phyloP scores from a whole-genome alignment of 2,888 invertebrate genomes.

The Eurytoma adleriae region DNA sequence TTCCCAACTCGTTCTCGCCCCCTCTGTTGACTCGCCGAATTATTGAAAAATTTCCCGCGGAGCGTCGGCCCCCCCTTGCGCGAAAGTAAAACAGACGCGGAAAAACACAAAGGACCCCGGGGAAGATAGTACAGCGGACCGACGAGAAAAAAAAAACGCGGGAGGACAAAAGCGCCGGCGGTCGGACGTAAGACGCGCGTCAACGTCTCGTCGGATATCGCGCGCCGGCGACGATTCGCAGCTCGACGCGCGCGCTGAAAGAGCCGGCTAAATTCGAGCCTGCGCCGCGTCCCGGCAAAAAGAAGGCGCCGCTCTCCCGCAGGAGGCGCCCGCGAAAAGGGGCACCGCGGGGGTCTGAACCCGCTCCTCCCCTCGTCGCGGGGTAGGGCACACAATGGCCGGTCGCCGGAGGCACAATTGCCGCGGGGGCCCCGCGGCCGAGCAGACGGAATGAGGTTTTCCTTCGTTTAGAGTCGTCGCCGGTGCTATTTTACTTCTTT shows the following conservation, averaged over 20 bases:
- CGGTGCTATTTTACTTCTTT: constrained; percentile 66
- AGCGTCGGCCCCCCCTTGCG: no score
- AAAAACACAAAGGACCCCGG: no score
- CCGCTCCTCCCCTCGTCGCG: background rate
- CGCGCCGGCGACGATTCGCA: background rate
- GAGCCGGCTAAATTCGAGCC: constrained; percentile 23
- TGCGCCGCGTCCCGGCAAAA: background rate
- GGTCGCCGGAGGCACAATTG: constrained; percentile 63
- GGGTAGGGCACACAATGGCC: constrained; percentile 52
- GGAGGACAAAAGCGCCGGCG: no score
- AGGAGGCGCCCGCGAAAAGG: background rate
- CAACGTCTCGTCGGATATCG: constrained; percentile 18
- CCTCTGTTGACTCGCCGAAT: no score
- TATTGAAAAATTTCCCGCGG: no score
- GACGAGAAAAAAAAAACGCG: no score
- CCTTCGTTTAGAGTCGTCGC: constrained; percentile 66
- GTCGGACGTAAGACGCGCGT: background rate
- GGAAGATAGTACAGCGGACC: no score
- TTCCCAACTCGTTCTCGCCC: no score
- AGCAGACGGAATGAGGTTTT: constrained; percentile 69
- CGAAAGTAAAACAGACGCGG: no score
- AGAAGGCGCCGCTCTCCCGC: constrained; percentile 45
- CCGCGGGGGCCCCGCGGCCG: constrained; percentile 62
- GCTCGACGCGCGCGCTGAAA: constrained; percentile 8
- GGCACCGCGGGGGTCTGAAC: constrained; percentile 2